Evolutionary conservation across 2,113 vertebrate genomes (phyloP), one percentile per base, ranked within the genome.

Genomic region (Scolopax mira): DNA sequence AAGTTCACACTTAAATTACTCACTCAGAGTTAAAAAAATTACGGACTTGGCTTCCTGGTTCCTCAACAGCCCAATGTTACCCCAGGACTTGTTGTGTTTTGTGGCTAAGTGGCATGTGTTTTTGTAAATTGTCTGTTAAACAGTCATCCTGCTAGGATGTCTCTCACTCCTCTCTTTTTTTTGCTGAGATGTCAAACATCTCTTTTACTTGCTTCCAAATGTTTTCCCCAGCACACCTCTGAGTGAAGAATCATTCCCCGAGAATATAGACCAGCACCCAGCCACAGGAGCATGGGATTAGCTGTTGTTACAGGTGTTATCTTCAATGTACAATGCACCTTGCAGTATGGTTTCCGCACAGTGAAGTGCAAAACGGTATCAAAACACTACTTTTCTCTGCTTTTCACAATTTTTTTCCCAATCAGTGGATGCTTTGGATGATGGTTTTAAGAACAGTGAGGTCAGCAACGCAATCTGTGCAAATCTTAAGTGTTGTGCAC

Each of bases 251-350:
- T 37, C 31, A 8, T n/a, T 73, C 24, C 23, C 4, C 2, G 13
- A 62, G 51, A 69, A 57, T 54, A 52, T 24, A 67, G 39, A 37
- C 37, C 3, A 9, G 66, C 18, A 60, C 8, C 21, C 16, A 41
- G n/a, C 67, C 48, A 42, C 28, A 55, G 16, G 13, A 83, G 33
- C 16, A 4, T 0, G 2, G 4, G 21, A 35, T 66, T 67, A 90
- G 18, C 33, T 55, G 23, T 4, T n/a, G 24, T 54, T 58, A 16
- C 57, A n/a, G 64, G 30, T 66, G 25, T 66, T 80, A 58, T 9
- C 13, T 46, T 78, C 62, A 18, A 48, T 3, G 33, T 33, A 7
- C 23, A 14, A 13, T 1, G 13, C 27, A 35, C 1, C 0, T 39
- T 33, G 18, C 5, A 13, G 7, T 11, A 22, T 65, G 46, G 3